These are phyloP conservation scores for Agriopis aurantiaria DNA, from an alignment of 2,888 invertebrate genomes.

Conservation along the genomic window DNA sequence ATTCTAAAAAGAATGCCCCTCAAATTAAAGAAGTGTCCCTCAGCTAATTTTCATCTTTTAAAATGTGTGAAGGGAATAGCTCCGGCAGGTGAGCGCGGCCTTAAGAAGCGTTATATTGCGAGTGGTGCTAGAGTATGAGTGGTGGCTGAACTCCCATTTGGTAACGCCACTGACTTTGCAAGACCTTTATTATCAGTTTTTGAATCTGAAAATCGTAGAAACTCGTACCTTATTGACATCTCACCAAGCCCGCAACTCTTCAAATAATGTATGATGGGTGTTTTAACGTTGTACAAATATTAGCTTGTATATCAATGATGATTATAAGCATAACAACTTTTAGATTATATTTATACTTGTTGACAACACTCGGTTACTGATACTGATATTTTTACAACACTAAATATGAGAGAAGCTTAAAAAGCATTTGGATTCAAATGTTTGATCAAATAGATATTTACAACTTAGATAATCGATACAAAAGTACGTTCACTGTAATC, in stretches of 20 bases:
- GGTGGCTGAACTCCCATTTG: not conserved
- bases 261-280: slow-evolving; percentile 36
- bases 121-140: no score
- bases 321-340: not conserved
- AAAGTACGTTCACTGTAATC: not conserved
- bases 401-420: slow-evolving; percentile 68
- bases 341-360: not conserved
- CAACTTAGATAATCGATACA: slow-evolving; percentile 3
- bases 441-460: slow-evolving; percentile 22
- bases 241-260: slow-evolving; percentile 34
- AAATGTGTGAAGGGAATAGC: no score
- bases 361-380: not conserved
- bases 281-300: slow-evolving; percentile 43
- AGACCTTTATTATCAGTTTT: not conserved
- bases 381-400: slow-evolving; percentile 40
- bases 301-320: slow-evolving; percentile 3
- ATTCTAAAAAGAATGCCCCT: no score
- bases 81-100: not conserved
- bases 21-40: no score
- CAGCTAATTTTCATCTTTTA: no score
- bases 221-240: slow-evolving; percentile 6
- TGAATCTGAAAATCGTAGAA: no score
- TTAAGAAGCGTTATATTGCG: no score
- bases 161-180: not conserved
- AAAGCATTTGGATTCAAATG: slow-evolving; percentile 60